These are phyloP conservation scores for Orthosia incerta DNA, from an alignment of 2,888 invertebrate genomes.

Conservation along the genomic window DNA sequence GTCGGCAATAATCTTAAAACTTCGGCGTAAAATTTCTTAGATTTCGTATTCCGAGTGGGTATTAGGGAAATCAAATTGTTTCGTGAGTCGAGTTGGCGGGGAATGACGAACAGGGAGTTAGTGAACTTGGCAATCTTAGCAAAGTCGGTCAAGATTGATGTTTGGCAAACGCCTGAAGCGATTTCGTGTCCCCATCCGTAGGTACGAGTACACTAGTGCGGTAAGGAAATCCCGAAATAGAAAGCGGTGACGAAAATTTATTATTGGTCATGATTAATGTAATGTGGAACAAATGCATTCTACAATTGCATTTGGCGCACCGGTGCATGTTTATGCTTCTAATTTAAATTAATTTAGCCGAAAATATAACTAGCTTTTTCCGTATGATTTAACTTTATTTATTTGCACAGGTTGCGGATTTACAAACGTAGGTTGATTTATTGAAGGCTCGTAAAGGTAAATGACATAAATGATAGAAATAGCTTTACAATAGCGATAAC, in stretches of 20 bases:
- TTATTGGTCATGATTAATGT: not conserved
- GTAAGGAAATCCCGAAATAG: not conserved
- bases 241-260: not conserved
- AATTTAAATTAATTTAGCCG: not conserved
- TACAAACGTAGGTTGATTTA: not conserved
- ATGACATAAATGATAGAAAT: not conserved
- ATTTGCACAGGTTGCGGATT: not conserved
- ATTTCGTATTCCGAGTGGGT: slow-evolving; percentile 69
- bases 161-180: slow-evolving; percentile 69
- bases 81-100: slow-evolving; percentile 69
- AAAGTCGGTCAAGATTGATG: slow-evolving; percentile 72
- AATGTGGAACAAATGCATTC: not conserved
- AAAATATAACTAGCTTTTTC: not conserved
- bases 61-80: slow-evolving; percentile 76
- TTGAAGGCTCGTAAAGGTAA: no score
- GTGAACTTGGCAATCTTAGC: slow-evolving; percentile 72
- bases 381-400: not conserved
- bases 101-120: slow-evolving; percentile 73
- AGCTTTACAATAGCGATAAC: not conserved
- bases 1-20: slow-evolving; percentile 59
- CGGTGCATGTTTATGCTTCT: not conserved
- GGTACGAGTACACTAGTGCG: slow-evolving; percentile 59
- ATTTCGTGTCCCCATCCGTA: slow-evolving; percentile 51
- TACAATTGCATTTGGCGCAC: not conserved
- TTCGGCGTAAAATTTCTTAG: slow-evolving; percentile 61